Conservation (phyloP, 2,888 invertebrate species). For the Cryptosula pallasiana region DNA sequence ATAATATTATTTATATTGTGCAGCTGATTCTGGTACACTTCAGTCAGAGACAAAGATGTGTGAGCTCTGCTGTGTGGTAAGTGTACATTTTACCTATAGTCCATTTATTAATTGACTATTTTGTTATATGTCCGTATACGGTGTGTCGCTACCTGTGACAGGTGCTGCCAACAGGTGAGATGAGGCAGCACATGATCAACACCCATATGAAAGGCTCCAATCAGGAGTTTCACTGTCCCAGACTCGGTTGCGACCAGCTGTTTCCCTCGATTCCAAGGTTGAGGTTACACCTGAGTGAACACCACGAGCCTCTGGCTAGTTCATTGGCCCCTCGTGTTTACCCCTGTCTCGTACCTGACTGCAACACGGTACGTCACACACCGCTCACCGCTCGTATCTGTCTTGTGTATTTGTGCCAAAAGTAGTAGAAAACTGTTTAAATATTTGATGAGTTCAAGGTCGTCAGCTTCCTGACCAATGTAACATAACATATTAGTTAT, state of each 20-base stretch:
- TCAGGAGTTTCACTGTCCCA: conserved; percentile 14
- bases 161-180: conserved; percentile 15
- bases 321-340: not conserved
- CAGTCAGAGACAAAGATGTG: not conserved
- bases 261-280: not conserved
- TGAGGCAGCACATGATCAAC: conserved; percentile 19
- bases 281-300: not conserved
- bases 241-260: not conserved
- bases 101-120: too few species aligned
- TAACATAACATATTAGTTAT: not conserved
- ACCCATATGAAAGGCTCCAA: not conserved
- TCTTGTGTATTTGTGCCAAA: too few species aligned
- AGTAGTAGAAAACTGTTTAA: too few species aligned
- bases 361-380: not conserved
- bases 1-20: not conserved
- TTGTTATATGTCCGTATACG: too few species aligned
- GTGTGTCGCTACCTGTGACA: too few species aligned
- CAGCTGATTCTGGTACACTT: not conserved
- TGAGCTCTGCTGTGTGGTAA: conserved; percentile 11
- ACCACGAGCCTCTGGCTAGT: not conserved
- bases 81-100: too few species aligned
- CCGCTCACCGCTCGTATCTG: too few species aligned
- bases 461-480: too few species aligned
- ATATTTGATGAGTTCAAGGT: too few species aligned
- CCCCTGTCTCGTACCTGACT: not conserved